Evolutionary conservation across 2,888 invertebrate species (phyloP).

Genomic region (Zele albiditarsus): DNA sequence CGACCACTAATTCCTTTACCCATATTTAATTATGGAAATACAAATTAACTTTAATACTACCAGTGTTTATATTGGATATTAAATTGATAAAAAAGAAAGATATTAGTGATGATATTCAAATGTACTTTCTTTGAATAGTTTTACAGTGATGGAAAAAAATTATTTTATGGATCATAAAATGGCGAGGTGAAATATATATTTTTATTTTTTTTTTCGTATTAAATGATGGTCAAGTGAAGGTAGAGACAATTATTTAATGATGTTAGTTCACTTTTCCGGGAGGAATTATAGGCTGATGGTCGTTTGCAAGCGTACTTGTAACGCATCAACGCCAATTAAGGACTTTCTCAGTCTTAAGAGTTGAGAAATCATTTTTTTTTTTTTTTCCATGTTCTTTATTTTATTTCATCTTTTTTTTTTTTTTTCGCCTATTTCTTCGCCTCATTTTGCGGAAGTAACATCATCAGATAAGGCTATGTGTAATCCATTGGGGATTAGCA

Average conservation of each 20-base stretch:
- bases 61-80: background rate
- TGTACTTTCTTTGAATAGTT: background rate
- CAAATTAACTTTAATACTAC: background rate
- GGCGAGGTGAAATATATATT: background rate
- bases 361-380: constrained; percentile 9
- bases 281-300: background rate
- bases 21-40: constrained; percentile 5
- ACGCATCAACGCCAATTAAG: constrained; percentile 54
- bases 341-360: constrained; percentile 52
- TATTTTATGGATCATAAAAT: constrained; percentile 8
- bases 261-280: background rate
- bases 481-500: background rate
- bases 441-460: background rate
- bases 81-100: background rate
- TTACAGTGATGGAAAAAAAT: background rate
- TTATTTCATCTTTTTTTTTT: background rate
- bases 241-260: constrained; percentile 9
- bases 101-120: background rate
- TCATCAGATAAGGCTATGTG: constrained; percentile 10
- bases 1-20: constrained; percentile 1
- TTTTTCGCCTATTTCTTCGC: background rate
- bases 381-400: background rate
- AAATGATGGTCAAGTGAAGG: background rate
- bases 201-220: background rate
- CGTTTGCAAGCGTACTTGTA: constrained; percentile 31